A percentile compares a stretch with the other conserved stretches of the same genome.
Conservation (phyloP, 2,113 vertebrate genomes). For the Proteles cristata region DNA sequence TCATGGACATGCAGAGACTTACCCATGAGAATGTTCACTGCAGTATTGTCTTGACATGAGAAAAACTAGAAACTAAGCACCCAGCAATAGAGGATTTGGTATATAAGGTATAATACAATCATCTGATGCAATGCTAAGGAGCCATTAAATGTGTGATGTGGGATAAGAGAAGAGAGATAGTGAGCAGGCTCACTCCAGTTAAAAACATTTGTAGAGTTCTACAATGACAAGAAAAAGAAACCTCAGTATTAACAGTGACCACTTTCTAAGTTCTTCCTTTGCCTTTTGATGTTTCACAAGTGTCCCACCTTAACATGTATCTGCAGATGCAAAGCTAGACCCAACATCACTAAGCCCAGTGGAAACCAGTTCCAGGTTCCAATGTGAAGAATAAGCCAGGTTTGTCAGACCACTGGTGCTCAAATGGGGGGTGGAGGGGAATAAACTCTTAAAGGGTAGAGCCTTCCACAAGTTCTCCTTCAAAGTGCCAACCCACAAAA, state of each 20-base stretch:
- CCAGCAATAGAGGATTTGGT: not conserved
- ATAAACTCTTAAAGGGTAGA: not conserved
- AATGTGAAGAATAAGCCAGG: not conserved
- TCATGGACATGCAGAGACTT: not conserved
- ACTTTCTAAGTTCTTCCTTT: not conserved
- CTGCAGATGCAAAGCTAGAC: not conserved
- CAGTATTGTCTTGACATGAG: not conserved
- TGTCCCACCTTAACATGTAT: not conserved
- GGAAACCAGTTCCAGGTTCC: slow-evolving; percentile 1
- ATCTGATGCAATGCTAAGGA: not conserved
- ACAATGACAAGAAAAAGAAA: not conserved
- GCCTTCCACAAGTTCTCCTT: not conserved
- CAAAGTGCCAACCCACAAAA: not conserved
- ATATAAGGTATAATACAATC: not conserved
- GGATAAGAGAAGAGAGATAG: not conserved
- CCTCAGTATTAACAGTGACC: not conserved
- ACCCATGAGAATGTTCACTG: not conserved
- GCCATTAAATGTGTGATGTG: not conserved
- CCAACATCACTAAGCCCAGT: not conserved
- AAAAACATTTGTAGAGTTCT: not conserved
- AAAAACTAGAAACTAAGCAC: not conserved
- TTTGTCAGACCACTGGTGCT: not conserved
- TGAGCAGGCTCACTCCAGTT: not conserved
- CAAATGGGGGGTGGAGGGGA: not conserved
- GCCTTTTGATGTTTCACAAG: not conserved